These are phyloP conservation scores for Microtus pennsylvanicus DNA, from an alignment of 2,113 vertebrate species.

Conservation along the genomic window DNA sequence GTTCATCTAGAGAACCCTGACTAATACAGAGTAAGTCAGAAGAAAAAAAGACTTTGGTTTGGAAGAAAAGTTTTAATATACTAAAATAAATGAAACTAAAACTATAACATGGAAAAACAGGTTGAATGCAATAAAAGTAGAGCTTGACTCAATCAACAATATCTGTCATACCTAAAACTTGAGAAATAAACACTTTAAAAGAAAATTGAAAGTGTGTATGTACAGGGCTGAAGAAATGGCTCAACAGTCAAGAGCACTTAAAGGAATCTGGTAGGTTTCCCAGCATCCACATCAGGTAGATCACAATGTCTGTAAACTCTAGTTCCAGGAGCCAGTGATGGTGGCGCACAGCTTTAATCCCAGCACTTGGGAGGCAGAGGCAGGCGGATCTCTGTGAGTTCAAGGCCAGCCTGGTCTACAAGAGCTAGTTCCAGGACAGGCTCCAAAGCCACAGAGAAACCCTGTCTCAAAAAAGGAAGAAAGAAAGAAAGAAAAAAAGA, in stretches of 20 bases:
- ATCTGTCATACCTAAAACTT: neutral
- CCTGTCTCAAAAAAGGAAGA: neutral
- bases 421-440: too few species aligned
- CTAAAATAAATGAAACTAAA: conserved; percentile 21
- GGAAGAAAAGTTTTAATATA: neutral
- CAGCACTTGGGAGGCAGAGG: too few species aligned
- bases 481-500: too few species aligned
- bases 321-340: neutral
- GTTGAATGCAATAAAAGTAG: neutral
- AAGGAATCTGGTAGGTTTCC: neutral
- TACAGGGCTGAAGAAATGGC: neutral
- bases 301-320: neutral
- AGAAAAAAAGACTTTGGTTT: neutral
- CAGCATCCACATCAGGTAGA: neutral
- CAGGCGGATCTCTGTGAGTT: too few species aligned
- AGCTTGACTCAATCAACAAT: neutral
- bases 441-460: too few species aligned
- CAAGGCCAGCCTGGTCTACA: too few species aligned
- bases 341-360: neutral
- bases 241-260: neutral
- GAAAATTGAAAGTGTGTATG: neutral
- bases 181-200: neutral
- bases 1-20: neutral
- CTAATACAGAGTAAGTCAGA: neutral
- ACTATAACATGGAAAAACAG: neutral